Evolutionary conservation across 2,113 vertebrate genomes (phyloP), one percentile per base, ranked within the genome.

Genomic region (Drymodes brunneopygia): DNA sequence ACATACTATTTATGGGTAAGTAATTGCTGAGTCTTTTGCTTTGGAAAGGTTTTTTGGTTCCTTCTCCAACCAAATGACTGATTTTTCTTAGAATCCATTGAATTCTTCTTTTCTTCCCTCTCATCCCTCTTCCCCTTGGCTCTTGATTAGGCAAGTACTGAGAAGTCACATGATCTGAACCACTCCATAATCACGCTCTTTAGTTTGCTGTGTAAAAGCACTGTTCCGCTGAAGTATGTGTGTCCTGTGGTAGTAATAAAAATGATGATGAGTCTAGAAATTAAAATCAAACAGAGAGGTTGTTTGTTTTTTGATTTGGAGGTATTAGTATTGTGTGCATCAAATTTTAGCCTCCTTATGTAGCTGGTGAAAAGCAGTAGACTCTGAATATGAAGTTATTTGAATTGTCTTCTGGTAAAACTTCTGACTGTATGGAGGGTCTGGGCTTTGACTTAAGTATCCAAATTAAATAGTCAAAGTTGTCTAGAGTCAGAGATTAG

Each of bases 1-100:
- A 99, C 99, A 79, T 99, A 99, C 98, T 99, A 99, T 97, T 98
- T 99, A 94, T 99, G 99, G 99, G 99, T 99, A 97, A 99, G 98
- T 98, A 97, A 96, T 95, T 96, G 53, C 92, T 45, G 60, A 64
- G 86, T 93, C 81, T 92, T 74, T 61, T 69, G 33, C 88, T 96
- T 90, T 92, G 64, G 40, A 80, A 90, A 54, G 45, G 58, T 48
- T 94, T 93, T 65, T 74, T 84, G 50, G 48, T 93, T 82, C 90
- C 71, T 86, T 65, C 81, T 84, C 67, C 86, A 82, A 78, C 64
- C 67, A 81, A 90, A 54, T 92, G 58, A 94, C 47, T 94, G 42
- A 92, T 91, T 93, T 81, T 94, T 86, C 89, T 96, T 93, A 90
- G 81, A 85, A 93, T 80, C 62, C 70, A 67, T 82, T 94, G 84